Evolutionary conservation across 1,140 invertebrate genomes (phyloP).

Genomic region (Zaprionus ghesquierei): DNA sequence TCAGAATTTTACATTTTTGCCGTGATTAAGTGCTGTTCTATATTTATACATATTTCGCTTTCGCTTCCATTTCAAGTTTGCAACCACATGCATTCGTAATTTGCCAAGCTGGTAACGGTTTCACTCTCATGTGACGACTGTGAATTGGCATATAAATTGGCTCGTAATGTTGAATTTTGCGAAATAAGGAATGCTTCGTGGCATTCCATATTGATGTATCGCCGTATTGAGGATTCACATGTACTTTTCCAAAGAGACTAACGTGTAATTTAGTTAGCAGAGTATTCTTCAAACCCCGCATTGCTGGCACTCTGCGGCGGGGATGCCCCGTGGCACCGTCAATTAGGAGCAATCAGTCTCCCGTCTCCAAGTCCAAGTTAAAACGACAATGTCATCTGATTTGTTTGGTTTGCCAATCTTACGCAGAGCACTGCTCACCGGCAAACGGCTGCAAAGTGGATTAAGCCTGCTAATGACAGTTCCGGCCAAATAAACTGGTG

Average conservation of each 20-base stretch:
- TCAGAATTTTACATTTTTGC: background rate
- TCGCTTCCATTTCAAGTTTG: background rate
- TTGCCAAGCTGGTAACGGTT: background rate
- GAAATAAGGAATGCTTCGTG: background rate
- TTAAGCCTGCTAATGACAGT: slow-evolving; percentile 72
- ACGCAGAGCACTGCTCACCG: slow-evolving; percentile 13
- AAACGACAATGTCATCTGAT: slow-evolving; percentile 51
- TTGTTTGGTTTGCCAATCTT: slow-evolving; percentile 51
- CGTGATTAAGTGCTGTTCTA: background rate
- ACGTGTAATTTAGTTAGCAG: slow-evolving; percentile 4
- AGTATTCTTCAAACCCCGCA: background rate
- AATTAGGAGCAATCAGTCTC: slow-evolving; percentile 48
- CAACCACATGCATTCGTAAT: slow-evolving; percentile 5
- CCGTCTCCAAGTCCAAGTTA: slow-evolving; percentile 6
- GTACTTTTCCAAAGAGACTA: background rate
- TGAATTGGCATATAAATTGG: slow-evolving; percentile 28
- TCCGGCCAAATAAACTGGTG: slow-evolving; percentile 46
- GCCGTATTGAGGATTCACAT: background rate
- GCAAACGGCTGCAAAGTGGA: slow-evolving; percentile 55
- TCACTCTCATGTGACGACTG: background rate
- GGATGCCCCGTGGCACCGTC: slow-evolving; percentile 28
- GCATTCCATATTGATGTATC: background rate
- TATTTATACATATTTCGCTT: background rate
- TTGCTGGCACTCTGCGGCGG: too few species aligned
- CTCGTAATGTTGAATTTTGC: slow-evolving; percentile 4